Evolutionary conservation across 2,888 invertebrate species (phyloP).

Genomic region (Cataglyphis cursor): DNA sequence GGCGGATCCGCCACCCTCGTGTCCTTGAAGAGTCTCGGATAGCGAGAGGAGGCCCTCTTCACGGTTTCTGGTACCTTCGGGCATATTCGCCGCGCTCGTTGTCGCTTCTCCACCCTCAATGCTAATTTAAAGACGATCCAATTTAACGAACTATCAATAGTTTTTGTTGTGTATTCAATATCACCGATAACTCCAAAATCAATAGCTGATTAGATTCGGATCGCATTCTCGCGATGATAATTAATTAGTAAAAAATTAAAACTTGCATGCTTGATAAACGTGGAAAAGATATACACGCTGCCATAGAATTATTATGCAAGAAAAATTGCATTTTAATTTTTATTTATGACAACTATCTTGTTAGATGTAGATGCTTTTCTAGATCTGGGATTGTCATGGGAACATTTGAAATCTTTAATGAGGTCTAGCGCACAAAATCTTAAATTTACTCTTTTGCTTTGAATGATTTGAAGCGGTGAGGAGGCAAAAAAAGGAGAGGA

Average conservation of each 20-base stretch:
- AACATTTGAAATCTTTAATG: background rate
- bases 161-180: background rate
- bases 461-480: conserved; percentile 14
- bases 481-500: conserved; percentile 66
- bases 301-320: background rate
- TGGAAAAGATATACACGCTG: background rate
- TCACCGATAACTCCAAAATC: background rate
- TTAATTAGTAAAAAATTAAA: background rate
- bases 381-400: background rate
- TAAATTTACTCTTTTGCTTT: conserved; percentile 19
- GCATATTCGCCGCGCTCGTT: conserved; percentile 63
- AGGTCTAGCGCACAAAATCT: conserved; percentile 15
- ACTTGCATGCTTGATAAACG: background rate
- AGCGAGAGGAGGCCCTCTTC: conserved; percentile 73
- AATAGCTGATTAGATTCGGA: background rate
- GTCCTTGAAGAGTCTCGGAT: conserved; percentile 76
- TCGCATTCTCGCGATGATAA: background rate
- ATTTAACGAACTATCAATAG: background rate
- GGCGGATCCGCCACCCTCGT: conserved; percentile 69
- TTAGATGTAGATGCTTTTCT: background rate
- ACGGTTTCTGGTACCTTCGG: conserved; percentile 79
- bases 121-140: conserved; percentile 24
- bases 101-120: conserved; percentile 29
- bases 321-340: background rate
- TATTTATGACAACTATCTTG: background rate